Conservation (phyloP, 2,888 invertebrate genomes). For the Temnothorax unifasciatus region DNA sequence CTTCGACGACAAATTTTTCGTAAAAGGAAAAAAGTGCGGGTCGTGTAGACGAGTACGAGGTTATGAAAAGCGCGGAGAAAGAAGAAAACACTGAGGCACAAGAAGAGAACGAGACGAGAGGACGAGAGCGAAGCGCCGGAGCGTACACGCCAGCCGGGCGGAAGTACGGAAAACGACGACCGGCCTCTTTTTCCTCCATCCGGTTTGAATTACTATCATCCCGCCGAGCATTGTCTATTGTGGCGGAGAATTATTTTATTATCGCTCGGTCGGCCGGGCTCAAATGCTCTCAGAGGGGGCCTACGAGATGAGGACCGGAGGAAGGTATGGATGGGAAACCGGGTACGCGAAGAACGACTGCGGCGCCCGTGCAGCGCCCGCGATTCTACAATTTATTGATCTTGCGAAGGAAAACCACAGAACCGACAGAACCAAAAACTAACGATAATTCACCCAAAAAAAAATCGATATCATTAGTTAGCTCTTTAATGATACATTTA, state of each 20-base stretch:
- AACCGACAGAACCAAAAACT: conserved; percentile 45
- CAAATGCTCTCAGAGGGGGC: conserved; percentile 67
- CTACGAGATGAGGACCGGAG: conserved; percentile 25
- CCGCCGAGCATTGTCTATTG: conserved; percentile 84
- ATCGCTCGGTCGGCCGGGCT: conserved; percentile 79
- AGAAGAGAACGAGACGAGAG: conserved; percentile 27
- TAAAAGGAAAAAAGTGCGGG: conserved; percentile 56
- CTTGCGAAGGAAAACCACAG: conserved; percentile 71
- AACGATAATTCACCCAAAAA: conserved; percentile 9
- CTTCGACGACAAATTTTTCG: conserved; percentile 80
- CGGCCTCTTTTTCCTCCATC: conserved; percentile 75
- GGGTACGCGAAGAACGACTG: conserved; percentile 66
- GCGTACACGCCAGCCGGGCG: conserved; percentile 69
- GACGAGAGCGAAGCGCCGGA: conserved; percentile 49
- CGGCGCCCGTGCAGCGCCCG: conserved; percentile 52
- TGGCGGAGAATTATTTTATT: conserved; percentile 85
- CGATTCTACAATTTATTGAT: conserved; percentile 76
- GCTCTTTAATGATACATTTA: background rate
- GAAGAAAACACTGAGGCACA: conserved; percentile 36
- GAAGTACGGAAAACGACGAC: conserved; percentile 83
- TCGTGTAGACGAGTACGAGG: conserved; percentile 14
- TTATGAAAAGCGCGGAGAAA: conserved; percentile 55
- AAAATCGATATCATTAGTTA: background rate
- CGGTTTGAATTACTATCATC: conserved; percentile 85
- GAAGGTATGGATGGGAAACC: background rate